phyloP scores from a whole-genome alignment of 2,113 vertebrate genomes.

The Serilophus lunatus region DNA sequence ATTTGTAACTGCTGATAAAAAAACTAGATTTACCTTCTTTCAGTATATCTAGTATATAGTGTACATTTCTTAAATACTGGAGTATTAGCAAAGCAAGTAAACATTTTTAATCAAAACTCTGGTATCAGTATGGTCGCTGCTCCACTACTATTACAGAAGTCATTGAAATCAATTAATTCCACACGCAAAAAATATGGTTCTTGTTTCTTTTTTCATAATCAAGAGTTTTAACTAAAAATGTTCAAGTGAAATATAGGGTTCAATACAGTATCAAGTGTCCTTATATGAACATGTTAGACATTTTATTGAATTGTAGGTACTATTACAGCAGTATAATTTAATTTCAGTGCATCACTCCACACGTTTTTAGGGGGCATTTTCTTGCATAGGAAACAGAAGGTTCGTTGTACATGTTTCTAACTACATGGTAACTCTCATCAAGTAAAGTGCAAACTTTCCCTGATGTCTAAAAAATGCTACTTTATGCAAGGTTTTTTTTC shows the following conservation, averaged over 20 bases:
- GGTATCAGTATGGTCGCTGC: background rate
- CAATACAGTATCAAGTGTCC: background rate
- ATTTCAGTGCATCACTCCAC: background rate
- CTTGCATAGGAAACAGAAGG: background rate
- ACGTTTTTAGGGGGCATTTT: background rate
- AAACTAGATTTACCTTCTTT: background rate
- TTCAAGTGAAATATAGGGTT: background rate
- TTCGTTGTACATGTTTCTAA: background rate
- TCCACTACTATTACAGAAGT: background rate
- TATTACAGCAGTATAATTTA: background rate
- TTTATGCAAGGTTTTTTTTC: background rate
- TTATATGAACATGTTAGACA: background rate
- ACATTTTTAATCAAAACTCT: background rate
- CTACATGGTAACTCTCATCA: background rate
- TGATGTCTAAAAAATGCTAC: background rate
- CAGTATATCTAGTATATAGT: background rate
- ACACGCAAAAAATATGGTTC: background rate
- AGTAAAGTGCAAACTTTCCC: background rate
- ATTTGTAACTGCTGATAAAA: background rate
- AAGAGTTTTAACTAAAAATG: background rate
- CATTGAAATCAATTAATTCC: background rate
- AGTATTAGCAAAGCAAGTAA: background rate
- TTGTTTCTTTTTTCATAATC: background rate
- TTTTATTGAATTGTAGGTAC: background rate
- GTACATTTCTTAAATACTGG: background rate